Base-by-base conservation (phyloP, 1,140 invertebrate genomes). In the Drosophila bocqueti region DNA sequence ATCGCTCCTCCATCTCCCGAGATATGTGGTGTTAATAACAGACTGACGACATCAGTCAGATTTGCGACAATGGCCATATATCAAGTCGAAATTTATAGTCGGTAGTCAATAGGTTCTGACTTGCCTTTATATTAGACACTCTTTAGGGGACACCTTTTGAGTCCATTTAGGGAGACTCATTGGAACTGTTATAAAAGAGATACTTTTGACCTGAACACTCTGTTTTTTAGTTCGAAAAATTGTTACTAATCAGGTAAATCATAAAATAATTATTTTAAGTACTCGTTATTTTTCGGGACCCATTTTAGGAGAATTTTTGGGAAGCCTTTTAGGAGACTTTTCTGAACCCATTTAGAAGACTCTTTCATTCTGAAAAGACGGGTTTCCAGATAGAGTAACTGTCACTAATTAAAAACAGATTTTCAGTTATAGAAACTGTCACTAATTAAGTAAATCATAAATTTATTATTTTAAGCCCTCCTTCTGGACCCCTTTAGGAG, bases 11-110 rank as follows among this genome's bases (percentile, higher is more conserved):
- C 3, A 16, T 38, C 15, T 5, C 9, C 26, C 1, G 21, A 26
- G n/a, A 46, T 31, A 58, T 58, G 36, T n/a, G n/a, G 24, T 43
- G 40, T 55, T 52, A 55, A 55, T 40, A 40, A n/a, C 54, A 24
- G 15, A 40, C 36, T 26, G 54, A 55, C 21, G 54, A 40, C 54
- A 38, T 55, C 36, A 38, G 54, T 55, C 21, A 40, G 52, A 38
- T 55, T 55, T 24, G 21, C 34, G 2, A 10, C 21, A n/a, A 16
- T 40, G 3, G 15, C 15, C 4, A 55, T 10, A 24, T 55, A 16
- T 38, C 52, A 38, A 11, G 2, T 6, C 1, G 34, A 24, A 36
- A n/a, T 5, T n/a, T 24, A 40, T 40, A 10, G 34, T 24, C 15
- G 6, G 52, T 1, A 55, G 52, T 55, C 34, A 40, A 38, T 24